Percentiles rank a stretch among this genome's conserved stretches.
phyloP scores from a whole-genome alignment of 1,140 invertebrate genomes.

The Euborellia annulipes region DNA sequence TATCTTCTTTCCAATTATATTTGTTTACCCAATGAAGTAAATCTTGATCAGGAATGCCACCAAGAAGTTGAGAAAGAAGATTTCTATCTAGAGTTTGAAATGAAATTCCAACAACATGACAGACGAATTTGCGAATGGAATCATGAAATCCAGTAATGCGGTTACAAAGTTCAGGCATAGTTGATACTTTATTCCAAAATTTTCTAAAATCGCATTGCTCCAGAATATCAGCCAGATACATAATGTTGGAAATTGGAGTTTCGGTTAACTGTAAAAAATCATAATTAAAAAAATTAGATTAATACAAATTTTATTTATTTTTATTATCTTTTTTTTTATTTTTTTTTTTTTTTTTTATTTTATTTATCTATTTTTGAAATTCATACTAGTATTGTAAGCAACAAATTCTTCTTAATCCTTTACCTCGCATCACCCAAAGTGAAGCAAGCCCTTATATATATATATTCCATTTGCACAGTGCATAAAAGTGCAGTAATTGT shows the following conservation, averaged over 20 bases:
- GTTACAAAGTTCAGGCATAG: conserved; percentile 51
- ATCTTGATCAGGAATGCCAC: conserved; percentile 54
- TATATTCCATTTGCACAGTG: too few relatives aligned
- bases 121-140: conserved; percentile 93
- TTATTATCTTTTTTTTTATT: too few relatives aligned
- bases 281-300: too few relatives aligned
- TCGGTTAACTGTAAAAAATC: conserved; percentile 64
- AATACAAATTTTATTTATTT: too few relatives aligned
- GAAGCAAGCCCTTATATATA: too few relatives aligned
- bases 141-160: conserved; percentile 85
- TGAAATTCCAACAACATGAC: conserved; percentile 91
- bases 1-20: conserved; percentile 33
- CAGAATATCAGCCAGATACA: conserved; percentile 75
- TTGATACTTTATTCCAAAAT: conserved; percentile 68
- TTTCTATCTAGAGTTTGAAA: conserved; percentile 85
- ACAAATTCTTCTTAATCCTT: too few relatives aligned
- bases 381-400: too few relatives aligned
- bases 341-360: too few relatives aligned
- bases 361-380: too few relatives aligned
- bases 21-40: not conserved
- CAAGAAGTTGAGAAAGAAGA: conserved; percentile 66
- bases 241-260: conserved; percentile 68
- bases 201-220: conserved; percentile 86
- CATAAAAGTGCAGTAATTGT: too few relatives aligned
- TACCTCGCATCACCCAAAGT: too few relatives aligned